These are phyloP conservation scores for Labia minor DNA, from an alignment of 2,888 invertebrate species.

Conservation along the genomic window DNA sequence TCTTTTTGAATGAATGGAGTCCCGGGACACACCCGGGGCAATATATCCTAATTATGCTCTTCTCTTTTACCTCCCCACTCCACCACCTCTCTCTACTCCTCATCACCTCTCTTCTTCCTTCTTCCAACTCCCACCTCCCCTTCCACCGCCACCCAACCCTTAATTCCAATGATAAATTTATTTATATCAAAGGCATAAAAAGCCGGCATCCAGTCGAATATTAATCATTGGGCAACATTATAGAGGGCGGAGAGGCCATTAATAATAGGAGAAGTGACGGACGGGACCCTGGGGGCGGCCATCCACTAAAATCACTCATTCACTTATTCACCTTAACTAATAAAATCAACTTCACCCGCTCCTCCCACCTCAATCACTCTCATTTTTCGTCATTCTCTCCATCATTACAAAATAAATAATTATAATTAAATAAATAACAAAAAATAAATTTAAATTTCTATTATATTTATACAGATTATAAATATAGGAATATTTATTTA, in stretches of 20 bases:
- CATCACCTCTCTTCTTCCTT: too few species aligned
- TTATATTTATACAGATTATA: too few species aligned
- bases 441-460: too few species aligned
- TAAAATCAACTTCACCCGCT: too few species aligned
- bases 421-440: background rate
- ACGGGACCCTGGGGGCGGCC: background rate
- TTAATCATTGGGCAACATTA: background rate
- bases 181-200: conserved; percentile 13
- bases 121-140: background rate
- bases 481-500: too few species aligned
- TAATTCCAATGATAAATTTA: conserved; percentile 13
- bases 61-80: too few species aligned
- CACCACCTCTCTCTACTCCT: too few species aligned
- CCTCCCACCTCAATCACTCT: too few species aligned
- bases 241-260: conserved; percentile 13
- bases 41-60: background rate
- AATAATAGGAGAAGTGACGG: background rate
- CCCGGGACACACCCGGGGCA: background rate
- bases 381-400: background rate
- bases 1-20: background rate
- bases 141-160: background rate
- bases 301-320: too few species aligned
- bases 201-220: background rate
- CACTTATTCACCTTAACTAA: too few species aligned
- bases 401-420: background rate